Base-by-base conservation (phyloP, 2,888 invertebrate genomes). In the Polydrusus tereticollis region DNA sequence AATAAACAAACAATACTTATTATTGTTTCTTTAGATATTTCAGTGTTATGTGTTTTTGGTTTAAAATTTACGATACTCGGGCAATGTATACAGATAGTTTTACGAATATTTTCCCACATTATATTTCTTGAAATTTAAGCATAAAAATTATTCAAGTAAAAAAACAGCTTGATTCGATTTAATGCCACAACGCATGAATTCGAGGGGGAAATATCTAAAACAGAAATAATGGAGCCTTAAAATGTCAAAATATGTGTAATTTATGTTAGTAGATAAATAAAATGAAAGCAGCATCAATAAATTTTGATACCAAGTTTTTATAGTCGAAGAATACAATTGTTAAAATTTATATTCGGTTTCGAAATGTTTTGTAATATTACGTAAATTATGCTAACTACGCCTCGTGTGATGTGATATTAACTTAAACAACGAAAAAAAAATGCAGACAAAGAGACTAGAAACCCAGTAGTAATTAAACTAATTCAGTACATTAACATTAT, bases 261-360 rank as follows among this genome's bases (percentile, higher is more conserved):
- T 47, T 47, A 47, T 47, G 47, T 47, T 21, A 23, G 47, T n/a
- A n/a, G 23, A 47, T 47, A 47, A 47, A 47, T 47, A 47, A 47
- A 47, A 47, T 21, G 23, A n/a, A 23, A 21, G 47, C 23, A 23
- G n/a, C 10, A 21, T 20, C 21, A 20, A 3, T 47, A 47, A 21
- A 21, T 10, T 47, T 4, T 47, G n/a, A 47, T 47, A 47, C 23
- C 21, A 45, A 10, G 36, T 36, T n/a, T 36, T 1, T 36, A 36
- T 36, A 36, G 1, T 10, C 8, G 36, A 12, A n/a, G 36, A 36
- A 36, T 4, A 7, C 29, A 29, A 29, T 5, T 5, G 4, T 7
- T 4, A 29, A 29, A 29, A 29, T 12, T 33, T 33, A 33, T 33
- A 10, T 3, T 3, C 1, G 8, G 8, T 12, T 33, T 10, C 33